Base-by-base conservation (phyloP, 1,140 invertebrate species). In the Drosophila leontia region DNA sequence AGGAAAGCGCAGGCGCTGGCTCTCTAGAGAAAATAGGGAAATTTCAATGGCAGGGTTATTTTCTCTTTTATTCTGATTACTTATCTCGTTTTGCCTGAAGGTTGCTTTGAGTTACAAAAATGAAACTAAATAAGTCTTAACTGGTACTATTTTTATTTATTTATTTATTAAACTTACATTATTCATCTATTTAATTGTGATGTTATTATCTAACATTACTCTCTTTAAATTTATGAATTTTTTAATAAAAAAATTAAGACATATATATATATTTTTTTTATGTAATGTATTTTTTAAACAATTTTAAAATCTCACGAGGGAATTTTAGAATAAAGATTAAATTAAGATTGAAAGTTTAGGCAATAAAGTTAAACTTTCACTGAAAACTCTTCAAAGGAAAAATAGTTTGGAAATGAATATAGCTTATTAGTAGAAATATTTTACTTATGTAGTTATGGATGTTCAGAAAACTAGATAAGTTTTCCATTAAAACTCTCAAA, bases 11-110 rank as follows among this genome's bases (percentile, higher is more conserved):
- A 81, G 41, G 82, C 35, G 63, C 64, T 11, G n/a, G 0, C 1
- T n/a, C 0, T 23, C 1, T 68, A 81, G 82, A 86, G 74, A 26
- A 50, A 42, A 12, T 4, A 7, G 29, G 29, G 17, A 59, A 1
- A 17, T 32, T 48, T 35, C 4, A 7, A 5, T 8, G 1, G 0
- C 0, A 32, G 59, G 85, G 78, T 45, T 50, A 56, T 88, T 79
- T 65, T 50, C 85, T 81, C 85, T 84, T 79, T n/a, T 1, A 3
- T 0, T 17, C 11, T 7, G 12, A 44, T n/a, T 56, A 37, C 50
- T 12, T 32, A 15, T 23, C 35, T 55, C 39, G 44, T 19, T 61
- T 45, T 45, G 74, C 57, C 67, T 41, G 34, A 48, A 56, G 48
- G n/a, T 55, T 50, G 23, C 23, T 57, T 75, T 44, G 42, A 59